A percentile compares a stretch with the other conserved stretches of the same genome.
These are phyloP conservation scores for Acromyrmex heyeri DNA, from an alignment of 1,140 invertebrate genomes.

Conservation along the genomic window DNA sequence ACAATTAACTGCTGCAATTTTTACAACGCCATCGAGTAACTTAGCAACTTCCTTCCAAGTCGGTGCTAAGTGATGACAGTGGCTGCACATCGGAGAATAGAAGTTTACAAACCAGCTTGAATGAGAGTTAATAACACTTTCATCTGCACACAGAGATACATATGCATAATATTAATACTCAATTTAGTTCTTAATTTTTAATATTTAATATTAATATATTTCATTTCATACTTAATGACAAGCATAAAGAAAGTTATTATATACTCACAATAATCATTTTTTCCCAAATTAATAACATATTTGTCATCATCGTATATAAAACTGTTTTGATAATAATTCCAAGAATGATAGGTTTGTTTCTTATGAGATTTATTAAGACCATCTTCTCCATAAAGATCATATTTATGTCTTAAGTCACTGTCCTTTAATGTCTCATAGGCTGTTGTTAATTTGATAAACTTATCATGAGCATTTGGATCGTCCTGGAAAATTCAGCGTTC, in stretches of 20 bases:
- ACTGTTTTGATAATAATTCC: constrained; percentile 94
- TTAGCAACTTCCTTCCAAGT: constrained; percentile 93
- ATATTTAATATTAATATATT: constrained; percentile 9
- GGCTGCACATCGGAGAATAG: constrained; percentile 94
- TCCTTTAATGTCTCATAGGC: constrained; percentile 95
- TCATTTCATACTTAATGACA: background rate
- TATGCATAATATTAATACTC: background rate
- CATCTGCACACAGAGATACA: constrained; percentile 84
- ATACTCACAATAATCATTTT: constrained; percentile 91
- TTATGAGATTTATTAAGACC: constrained; percentile 84
- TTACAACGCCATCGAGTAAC: constrained; percentile 90
- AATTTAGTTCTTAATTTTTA: background rate
- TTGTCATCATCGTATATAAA: constrained; percentile 96
- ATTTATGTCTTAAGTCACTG: constrained; percentile 92
- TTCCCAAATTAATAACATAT: constrained; percentile 92
- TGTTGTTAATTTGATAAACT: constrained; percentile 92
- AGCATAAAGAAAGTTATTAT: background rate
- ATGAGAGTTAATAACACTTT: constrained; percentile 87
- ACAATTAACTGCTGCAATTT: constrained; percentile 94
- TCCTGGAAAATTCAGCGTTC: constrained; percentile 85
- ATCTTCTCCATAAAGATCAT: constrained; percentile 93
- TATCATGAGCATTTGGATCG: constrained; percentile 91
- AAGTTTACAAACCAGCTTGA: constrained; percentile 95
- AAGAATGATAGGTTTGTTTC: constrained; percentile 91
- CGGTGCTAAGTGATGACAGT: constrained; percentile 93